Conservation (phyloP, 1,140 invertebrate genomes). For the Hestina assimilis region DNA sequence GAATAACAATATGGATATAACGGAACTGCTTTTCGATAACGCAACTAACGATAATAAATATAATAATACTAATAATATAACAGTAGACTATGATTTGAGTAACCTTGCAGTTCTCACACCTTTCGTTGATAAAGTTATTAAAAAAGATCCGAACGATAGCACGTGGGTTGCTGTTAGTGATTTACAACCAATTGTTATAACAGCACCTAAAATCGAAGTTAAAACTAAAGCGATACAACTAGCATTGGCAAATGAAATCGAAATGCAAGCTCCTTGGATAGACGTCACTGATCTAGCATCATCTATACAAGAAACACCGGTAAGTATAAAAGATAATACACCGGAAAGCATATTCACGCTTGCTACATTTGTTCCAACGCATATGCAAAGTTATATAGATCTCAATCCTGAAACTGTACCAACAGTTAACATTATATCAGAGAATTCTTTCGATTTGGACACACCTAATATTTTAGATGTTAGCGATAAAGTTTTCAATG, state of each 20-base stretch:
- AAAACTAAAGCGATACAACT: constrained; percentile 82
- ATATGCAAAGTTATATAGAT: constrained; percentile 84
- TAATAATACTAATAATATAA: constrained; percentile 36
- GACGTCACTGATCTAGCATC: constrained; percentile 83
- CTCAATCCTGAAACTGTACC: constrained; percentile 61
- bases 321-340: constrained; percentile 78
- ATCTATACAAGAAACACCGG: constrained; percentile 74
- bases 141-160: constrained; percentile 34
- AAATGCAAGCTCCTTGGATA: constrained; percentile 85
- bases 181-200: constrained; percentile 33
- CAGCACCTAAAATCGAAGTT: constrained; percentile 43
- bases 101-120: constrained; percentile 47
- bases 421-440: constrained; percentile 51
- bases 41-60: constrained; percentile 47
- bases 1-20: constrained; percentile 61
- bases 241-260: constrained; percentile 85
- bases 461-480: constrained; percentile 62
- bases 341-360: constrained; percentile 76
- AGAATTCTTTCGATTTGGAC: constrained; percentile 61
- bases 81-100: constrained; percentile 56
- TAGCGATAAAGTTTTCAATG: constrained; percentile 67
- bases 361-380: constrained; percentile 83
- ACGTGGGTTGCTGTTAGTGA: constrained; percentile 51
- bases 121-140: constrained; percentile 43
- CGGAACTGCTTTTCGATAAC: constrained; percentile 63